phyloP scores from a whole-genome alignment of 2,797 vertebrate species.

The Lemur catta region DNA sequence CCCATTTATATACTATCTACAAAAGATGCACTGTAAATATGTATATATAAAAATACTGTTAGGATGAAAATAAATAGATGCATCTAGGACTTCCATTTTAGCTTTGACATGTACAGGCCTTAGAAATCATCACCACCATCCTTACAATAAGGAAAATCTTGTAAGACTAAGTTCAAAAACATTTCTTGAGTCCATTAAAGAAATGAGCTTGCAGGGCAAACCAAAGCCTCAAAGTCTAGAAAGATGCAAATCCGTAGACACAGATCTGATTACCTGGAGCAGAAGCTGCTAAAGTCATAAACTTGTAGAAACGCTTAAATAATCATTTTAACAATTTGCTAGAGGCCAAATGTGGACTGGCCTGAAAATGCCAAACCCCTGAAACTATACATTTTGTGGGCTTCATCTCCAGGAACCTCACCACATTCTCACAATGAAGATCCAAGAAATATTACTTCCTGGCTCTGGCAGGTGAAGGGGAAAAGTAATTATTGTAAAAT shows the following conservation, averaged over 20 bases:
- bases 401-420: background rate
- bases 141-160: background rate
- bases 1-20: background rate
- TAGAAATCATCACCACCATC: background rate
- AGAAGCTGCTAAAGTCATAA: background rate
- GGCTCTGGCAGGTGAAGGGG: background rate
- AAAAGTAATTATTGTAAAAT: background rate
- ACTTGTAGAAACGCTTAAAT: background rate
- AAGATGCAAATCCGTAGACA: background rate
- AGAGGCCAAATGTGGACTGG: background rate
- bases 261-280: background rate
- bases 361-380: background rate
- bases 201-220: background rate
- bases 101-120: background rate
- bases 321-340: background rate
- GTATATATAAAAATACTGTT: background rate
- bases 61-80: background rate
- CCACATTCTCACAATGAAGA: background rate
- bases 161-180: background rate
- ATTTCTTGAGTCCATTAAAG: background rate
- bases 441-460: background rate
- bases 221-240: background rate
- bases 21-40: background rate
- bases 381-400: background rate
- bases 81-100: background rate